phyloP scores from a whole-genome alignment of 1,140 invertebrate genomes.

The Heliconius himera region DNA sequence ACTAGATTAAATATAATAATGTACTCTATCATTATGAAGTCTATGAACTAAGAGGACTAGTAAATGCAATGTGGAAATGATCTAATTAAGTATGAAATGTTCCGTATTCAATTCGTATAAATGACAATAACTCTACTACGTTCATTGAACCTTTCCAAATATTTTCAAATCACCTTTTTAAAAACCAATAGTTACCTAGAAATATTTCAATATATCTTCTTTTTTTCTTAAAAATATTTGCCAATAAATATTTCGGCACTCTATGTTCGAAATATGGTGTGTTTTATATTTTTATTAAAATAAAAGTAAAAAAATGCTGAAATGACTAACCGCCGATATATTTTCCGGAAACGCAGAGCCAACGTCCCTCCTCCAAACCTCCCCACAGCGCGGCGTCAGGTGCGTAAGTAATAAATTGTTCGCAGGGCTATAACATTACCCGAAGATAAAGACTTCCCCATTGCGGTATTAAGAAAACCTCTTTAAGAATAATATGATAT shows the following conservation, averaged over 20 bases:
- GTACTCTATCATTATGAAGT: no score
- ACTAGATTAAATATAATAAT: no score
- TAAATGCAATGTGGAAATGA: background rate
- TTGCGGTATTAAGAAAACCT: constrained; percentile 30
- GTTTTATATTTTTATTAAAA: background rate
- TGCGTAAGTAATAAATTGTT: constrained; percentile 40
- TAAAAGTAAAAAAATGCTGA: constrained; percentile 1
- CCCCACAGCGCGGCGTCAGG: constrained; percentile 30
- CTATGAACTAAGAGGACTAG: background rate
- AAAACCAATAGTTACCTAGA: no score
- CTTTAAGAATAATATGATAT: constrained; percentile 31
- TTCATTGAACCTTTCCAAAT: background rate
- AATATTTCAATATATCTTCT: no score
- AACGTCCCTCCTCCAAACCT: background rate
- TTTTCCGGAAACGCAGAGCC: background rate
- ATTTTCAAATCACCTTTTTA: background rate
- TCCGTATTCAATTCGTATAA: no score
- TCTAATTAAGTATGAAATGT: background rate
- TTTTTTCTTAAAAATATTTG: background rate
- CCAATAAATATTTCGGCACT: background rate
- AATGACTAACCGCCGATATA: background rate
- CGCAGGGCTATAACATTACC: constrained; percentile 22
- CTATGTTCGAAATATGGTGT: background rate
- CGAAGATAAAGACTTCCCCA: constrained; percentile 34
- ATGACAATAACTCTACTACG: no score